phyloP scores from a whole-genome alignment of 2,797 vertebrate genomes.

The Manis pentadactyla region DNA sequence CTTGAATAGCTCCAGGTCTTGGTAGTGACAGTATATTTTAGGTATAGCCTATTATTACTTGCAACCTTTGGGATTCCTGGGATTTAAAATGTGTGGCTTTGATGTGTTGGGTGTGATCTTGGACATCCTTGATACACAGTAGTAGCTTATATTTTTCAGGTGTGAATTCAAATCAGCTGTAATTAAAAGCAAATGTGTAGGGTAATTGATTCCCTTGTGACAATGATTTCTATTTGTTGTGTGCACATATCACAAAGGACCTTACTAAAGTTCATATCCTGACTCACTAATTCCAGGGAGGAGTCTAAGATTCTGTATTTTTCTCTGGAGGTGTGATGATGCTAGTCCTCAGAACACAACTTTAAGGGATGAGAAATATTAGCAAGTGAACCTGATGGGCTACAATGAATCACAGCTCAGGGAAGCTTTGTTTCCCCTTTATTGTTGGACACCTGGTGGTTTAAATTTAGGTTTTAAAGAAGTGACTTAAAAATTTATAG shows the following conservation, averaged over 20 bases:
- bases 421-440: slow-evolving; percentile 45
- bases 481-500: slow-evolving; percentile 59
- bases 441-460: slow-evolving; percentile 46
- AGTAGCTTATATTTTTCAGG: not conserved
- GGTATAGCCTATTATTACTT: not conserved
- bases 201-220: not conserved
- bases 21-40: not conserved
- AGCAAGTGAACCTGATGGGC: not conserved
- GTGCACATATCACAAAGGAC: not conserved
- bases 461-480: slow-evolving; percentile 75
- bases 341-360: not conserved
- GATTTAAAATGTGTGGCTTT: not conserved
- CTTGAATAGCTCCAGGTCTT: not conserved
- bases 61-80: not conserved
- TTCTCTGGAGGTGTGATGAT: not conserved
- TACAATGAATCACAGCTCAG: slow-evolving; percentile 46
- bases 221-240: not conserved
- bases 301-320: not conserved
- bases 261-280: not conserved
- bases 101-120: not conserved
- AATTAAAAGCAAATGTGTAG: not conserved
- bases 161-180: slow-evolving; percentile 19
- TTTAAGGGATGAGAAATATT: not conserved
- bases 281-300: not conserved
- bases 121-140: not conserved